Base-by-base conservation (phyloP, 2,888 invertebrate genomes). In the Cyaniris semiargus region DNA sequence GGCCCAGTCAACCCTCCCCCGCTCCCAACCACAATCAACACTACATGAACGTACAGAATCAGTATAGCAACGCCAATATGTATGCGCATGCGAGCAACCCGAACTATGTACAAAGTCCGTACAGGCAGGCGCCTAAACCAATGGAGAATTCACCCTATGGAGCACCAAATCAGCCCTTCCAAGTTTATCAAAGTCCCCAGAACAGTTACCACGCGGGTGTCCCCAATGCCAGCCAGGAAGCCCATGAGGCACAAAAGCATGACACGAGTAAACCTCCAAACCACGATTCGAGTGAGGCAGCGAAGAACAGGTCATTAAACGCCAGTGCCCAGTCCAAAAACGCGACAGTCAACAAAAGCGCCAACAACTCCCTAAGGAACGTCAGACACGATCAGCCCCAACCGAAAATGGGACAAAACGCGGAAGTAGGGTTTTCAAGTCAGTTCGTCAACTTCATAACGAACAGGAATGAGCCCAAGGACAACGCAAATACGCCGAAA, bases 401-500 rank as follows among this genome's bases (percentile, higher is more conserved):
- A 83, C 84, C 87, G 0, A 94, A 93, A 84, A 80, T 88, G 72
- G 87, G 89, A 15, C 90, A 90, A 80, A 89, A 92, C 80, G 88
- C 92, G 70, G 94, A 93, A 76, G 87, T 92, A 78, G 94, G 94
- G 72, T 94, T 93, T 81, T 94, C 94, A 6, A 93, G 93, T 81
- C 94, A 94, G 81, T 94, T 90, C 81, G 89, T 91, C 60, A 94
- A 92, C 83, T 94, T 92, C 82, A 94, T 92, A 82, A 89, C 94
- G 7, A 91, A 92, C 81, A 89, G 94, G 83, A 94, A 94, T 83
- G 94, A 94, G 84, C 94, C 94, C 53, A 94, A 94, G 83, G 94
- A 94, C 81, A 93, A 94, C 82, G 94, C 94, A 0, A 94, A 94
- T 81, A 94, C 94, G 66, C 94, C 94, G 79, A 94, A 95, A 83